Evolutionary conservation across 1,140 invertebrate genomes (phyloP).

Genomic region (Drosophila triauraria): DNA sequence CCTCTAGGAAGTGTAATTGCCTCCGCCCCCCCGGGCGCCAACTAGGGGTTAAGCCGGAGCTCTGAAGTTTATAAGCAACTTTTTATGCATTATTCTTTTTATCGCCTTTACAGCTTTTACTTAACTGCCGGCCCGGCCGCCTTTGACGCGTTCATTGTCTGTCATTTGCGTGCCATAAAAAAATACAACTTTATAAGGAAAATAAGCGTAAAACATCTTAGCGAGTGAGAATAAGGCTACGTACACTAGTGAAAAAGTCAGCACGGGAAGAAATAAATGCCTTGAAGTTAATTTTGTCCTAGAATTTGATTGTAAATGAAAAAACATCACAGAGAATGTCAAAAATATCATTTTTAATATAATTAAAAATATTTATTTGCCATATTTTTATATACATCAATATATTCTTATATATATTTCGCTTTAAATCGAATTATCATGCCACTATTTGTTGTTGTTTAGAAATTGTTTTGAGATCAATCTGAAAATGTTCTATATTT

Average conservation of each 20-base stretch:
- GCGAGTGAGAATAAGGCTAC: slow-evolving; percentile 8
- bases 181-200: slow-evolving; percentile 57
- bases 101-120: slow-evolving; percentile 52
- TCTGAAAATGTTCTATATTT: slow-evolving; percentile 6
- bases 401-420: background rate
- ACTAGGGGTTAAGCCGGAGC: slow-evolving; percentile 41
- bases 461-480: slow-evolving; percentile 5
- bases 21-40: slow-evolving; percentile 19
- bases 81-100: slow-evolving; percentile 62
- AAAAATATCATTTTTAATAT: slow-evolving; percentile 5
- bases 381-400: slow-evolving; percentile 1
- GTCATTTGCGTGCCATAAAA: slow-evolving; percentile 71
- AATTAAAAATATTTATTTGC: slow-evolving; percentile 11
- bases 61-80: slow-evolving; percentile 45
- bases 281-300: background rate
- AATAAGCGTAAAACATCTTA: slow-evolving; percentile 51
- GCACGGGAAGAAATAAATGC: background rate
- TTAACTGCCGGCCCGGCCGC: slow-evolving; percentile 44
- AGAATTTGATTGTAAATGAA: background rate
- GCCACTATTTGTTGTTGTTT: slow-evolving; percentile 1
- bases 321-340: background rate
- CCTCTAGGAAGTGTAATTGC: slow-evolving; percentile 20
- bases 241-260: background rate
- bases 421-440: background rate
- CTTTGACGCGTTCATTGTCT: slow-evolving; percentile 61